Evolutionary conservation across 2,888 invertebrate genomes (phyloP).

Genomic region (Catocala fraxini): DNA sequence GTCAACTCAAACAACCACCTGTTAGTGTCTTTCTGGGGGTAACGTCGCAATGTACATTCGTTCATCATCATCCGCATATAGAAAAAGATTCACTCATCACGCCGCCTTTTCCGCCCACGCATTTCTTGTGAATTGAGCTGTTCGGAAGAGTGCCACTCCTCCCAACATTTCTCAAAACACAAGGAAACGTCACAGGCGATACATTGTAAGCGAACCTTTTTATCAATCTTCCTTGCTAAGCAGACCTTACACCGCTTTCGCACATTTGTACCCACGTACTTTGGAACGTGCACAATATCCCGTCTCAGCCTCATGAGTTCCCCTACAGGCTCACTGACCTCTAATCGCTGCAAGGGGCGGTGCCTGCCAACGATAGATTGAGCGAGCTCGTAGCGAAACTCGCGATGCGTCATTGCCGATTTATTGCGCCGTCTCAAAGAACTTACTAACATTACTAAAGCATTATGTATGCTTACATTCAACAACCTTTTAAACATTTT

Average conservation of each 20-base stretch:
- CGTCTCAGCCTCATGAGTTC: constrained; percentile 19
- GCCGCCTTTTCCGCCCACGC: too few relatives aligned
- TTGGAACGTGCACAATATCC: constrained; percentile 27
- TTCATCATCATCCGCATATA: too few relatives aligned
- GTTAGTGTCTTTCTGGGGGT: too few relatives aligned
- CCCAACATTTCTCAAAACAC: too few relatives aligned
- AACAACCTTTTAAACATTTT: constrained; percentile 42
- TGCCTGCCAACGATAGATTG: constrained; percentile 15
- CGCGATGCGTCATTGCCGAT: constrained; percentile 22
- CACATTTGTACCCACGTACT: constrained; percentile 2
- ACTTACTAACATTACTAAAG: constrained; percentile 22
- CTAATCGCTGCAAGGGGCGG: background rate
- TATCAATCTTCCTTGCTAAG: constrained; percentile 1
- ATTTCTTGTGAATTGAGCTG: too few relatives aligned
- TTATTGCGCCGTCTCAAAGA: constrained; percentile 16
- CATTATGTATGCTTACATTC: constrained; percentile 36
- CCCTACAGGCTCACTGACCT: background rate
- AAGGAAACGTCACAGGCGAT: background rate
- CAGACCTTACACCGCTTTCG: constrained; percentile 22
- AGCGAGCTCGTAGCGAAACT: constrained; percentile 23
- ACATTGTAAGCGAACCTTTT: constrained; percentile 14
- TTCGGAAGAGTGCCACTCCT: too few relatives aligned
- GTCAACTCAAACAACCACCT: too few relatives aligned
- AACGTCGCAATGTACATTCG: too few relatives aligned
- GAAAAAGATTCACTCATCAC: too few relatives aligned